Evolutionary conservation across 53 echinoderm and acorn worm species (phyloP), one percentile per base, ranked within the genome.

Genomic region (Antedon mediterranea): DNA sequence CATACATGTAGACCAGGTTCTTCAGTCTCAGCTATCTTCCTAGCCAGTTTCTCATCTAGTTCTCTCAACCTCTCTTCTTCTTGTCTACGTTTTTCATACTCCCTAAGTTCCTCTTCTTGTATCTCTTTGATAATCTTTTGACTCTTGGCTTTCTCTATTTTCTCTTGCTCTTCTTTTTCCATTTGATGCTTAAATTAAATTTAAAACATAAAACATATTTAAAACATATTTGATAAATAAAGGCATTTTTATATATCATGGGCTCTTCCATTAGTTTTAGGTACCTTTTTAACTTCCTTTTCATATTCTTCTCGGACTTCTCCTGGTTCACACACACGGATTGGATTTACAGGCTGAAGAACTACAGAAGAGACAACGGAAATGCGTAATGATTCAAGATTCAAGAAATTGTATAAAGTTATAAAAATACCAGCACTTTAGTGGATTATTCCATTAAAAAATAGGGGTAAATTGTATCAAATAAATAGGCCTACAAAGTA

Each of bases 271-370:
- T 37, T 37, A 6, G 37, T 14, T 30, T 26, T 70, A 28, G 27
- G 30, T 20, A 93, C 93, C 86, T 88, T 93, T 37, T 85, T 81
- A 28, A 82, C 29, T 43, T 90, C 87, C 81, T 88, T 82, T 57
- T 90, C 88, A 77, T 85, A 98, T 77, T 98, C 98, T 81, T 92
- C 80, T 71, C 90, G 80, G 11, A 98, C 90, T 74, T 92, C 98
- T 76, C 98, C 98, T 29, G 98, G 98, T 71, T 92, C 76, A 83
- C 81, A 77, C 30, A 88, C 75, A 72, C 76, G 85, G 29, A 84
- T 28, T 73, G 74, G 28, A 44, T 84, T 79, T 78, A 78, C 33
- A 31, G 28, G 43, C 30, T 30, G 78, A 43, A 30, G 30, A 7
- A 70, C 28, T 31, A n/a, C n/a, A 18, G 23, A 23, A 57, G 41